Evolutionary conservation across 2,113 vertebrate genomes (phyloP).

Genomic region (Riparia riparia): DNA sequence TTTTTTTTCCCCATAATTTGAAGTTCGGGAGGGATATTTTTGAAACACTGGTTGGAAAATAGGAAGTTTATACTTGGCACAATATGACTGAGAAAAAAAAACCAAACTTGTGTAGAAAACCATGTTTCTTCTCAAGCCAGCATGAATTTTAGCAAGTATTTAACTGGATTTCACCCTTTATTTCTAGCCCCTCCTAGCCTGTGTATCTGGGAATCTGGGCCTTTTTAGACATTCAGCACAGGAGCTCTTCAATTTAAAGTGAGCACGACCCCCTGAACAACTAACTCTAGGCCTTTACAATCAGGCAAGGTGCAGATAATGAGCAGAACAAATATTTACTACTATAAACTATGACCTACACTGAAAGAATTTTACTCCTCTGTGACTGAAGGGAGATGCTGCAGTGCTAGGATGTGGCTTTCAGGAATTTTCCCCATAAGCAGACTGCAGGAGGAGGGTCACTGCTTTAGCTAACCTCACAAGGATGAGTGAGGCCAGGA

Average conservation of each 20-base stretch:
- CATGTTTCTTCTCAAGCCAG: neutral
- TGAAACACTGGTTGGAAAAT: neutral
- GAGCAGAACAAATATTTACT: neutral
- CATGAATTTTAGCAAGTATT: neutral
- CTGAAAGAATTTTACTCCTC: neutral
- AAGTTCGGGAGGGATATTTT: neutral
- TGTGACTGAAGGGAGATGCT: neutral
- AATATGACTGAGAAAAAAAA: neutral
- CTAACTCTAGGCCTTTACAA: neutral
- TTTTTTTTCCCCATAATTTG: neutral
- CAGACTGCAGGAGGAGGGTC: neutral
- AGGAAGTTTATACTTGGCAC: neutral
- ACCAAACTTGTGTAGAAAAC: neutral
- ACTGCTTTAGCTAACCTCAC: neutral
- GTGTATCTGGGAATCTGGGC: neutral
- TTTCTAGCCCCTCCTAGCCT: neutral
- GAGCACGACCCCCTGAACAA: neutral
- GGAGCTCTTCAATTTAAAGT: neutral
- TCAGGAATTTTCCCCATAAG: neutral
- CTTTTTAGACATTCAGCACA: neutral
- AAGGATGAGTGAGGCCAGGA: neutral
- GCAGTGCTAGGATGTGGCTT: neutral
- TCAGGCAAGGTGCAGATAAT: neutral
- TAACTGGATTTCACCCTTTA: neutral
- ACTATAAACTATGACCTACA: neutral